phyloP scores from a whole-genome alignment of 2,113 vertebrate genomes.

The Ictalurus punctatus region DNA sequence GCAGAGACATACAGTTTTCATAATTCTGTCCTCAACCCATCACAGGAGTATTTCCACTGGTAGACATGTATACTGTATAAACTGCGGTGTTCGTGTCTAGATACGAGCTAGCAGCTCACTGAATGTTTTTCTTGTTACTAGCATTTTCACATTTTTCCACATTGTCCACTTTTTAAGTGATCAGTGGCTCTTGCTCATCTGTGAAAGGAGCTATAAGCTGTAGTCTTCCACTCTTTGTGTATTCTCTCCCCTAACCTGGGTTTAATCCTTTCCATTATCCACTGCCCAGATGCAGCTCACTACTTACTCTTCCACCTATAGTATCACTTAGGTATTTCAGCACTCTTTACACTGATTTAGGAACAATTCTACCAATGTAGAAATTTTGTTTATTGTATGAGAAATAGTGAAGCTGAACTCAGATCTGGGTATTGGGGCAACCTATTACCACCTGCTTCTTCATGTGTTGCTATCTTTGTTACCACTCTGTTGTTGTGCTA shows the following conservation, averaged over 20 bases:
- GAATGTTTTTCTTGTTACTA: neutral
- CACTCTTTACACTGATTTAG: neutral
- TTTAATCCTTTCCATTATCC: neutral
- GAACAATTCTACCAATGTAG: neutral
- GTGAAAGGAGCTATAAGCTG: neutral
- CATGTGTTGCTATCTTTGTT: neutral
- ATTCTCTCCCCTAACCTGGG: neutral
- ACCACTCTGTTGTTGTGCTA: neutral
- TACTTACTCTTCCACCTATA: neutral
- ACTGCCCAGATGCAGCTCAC: neutral
- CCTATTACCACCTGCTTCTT: neutral
- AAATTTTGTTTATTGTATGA: neutral
- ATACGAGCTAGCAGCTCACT: too few species aligned
- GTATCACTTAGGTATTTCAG: neutral
- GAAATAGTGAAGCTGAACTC: neutral
- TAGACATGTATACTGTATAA: too few species aligned
- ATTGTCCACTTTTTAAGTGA: neutral
- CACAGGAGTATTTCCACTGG: too few species aligned
- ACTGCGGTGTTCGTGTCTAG: too few species aligned
- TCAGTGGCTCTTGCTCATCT: neutral
- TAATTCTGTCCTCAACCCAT: too few species aligned
- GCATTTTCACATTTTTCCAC: neutral
- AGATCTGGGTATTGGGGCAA: neutral
- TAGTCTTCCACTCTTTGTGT: neutral
- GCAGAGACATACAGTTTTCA: too few species aligned